Evolutionary conservation across 2,113 vertebrate species (phyloP).

Genomic region (Pollachius pollachius): DNA sequence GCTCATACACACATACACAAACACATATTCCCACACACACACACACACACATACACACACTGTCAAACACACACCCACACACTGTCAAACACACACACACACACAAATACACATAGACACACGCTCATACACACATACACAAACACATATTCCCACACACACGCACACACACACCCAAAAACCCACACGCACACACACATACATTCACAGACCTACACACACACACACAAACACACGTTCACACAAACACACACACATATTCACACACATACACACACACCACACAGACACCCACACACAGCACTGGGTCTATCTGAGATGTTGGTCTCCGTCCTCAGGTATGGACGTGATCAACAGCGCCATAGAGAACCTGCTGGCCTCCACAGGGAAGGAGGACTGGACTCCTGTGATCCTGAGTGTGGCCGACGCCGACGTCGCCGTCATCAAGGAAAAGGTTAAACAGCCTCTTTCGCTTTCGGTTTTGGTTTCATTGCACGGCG

Average conservation of each 20-base stretch:
- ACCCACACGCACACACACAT: not conserved
- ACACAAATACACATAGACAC: not conserved
- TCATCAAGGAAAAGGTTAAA: slow-evolving; percentile 86
- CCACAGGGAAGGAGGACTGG: slow-evolving; percentile 89
- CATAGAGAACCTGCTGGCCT: slow-evolving; percentile 85
- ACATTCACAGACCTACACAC: not conserved
- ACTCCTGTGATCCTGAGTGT: slow-evolving; percentile 91
- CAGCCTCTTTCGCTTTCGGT: not conserved
- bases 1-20: too few relatives aligned
- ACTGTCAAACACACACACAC: not conserved
- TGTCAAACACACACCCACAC: not conserved
- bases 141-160: not conserved
- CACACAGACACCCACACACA: not conserved
- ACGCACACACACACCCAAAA: not conserved
- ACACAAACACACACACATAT: slow-evolving; percentile 22
- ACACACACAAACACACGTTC: not conserved
- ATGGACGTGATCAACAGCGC: slow-evolving; percentile 95
- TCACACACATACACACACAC: slow-evolving; percentile 24
- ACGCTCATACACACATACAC: not conserved
- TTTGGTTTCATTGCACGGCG: too few relatives aligned
- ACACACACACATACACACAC: too few relatives aligned
- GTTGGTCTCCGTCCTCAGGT: slow-evolving; percentile 68
- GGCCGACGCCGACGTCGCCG: slow-evolving; percentile 92
- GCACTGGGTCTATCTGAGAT: not conserved
- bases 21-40: too few relatives aligned